Evolutionary conservation across 2,797 vertebrate species (phyloP).

Genomic region (Semotilus atromaculatus): DNA sequence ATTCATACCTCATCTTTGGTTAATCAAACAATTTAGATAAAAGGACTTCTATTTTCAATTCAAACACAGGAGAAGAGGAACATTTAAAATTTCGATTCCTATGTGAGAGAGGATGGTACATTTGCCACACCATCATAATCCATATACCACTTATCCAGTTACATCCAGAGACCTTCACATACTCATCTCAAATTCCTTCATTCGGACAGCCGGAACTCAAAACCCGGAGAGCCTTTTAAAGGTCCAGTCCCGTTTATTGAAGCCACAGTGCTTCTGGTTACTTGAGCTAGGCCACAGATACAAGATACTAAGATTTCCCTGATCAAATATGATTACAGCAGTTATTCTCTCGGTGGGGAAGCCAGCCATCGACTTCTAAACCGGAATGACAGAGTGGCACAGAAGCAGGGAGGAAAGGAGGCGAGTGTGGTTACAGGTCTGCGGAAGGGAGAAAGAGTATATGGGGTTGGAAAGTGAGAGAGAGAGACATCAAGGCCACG

Average conservation of each 20-base stretch:
- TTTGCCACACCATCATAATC: conserved; percentile 19
- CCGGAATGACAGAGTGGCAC: conserved; percentile 29
- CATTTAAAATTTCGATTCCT: not conserved
- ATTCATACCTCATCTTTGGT: conserved; percentile 54
- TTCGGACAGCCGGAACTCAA: conserved; percentile 39
- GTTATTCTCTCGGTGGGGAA: conserved; percentile 20
- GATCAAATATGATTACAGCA: conserved; percentile 52
- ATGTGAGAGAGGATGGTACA: not conserved
- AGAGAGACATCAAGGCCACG: not conserved
- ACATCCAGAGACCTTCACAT: conserved; percentile 29
- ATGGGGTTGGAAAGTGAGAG: not conserved
- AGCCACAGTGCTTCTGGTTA: conserved; percentile 41
- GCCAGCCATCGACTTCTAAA: not conserved
- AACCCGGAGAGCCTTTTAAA: conserved; percentile 35
- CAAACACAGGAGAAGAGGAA: conserved; percentile 43
- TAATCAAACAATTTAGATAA: conserved; percentile 61
- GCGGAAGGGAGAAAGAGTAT: conserved; percentile 25
- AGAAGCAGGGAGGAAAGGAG: conserved; percentile 33
- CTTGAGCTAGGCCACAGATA: conserved; percentile 50
- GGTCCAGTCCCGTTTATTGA: conserved; percentile 16
- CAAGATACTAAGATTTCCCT: conserved; percentile 41
- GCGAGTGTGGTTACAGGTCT: conserved; percentile 34
- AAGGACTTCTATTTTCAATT: conserved; percentile 52
- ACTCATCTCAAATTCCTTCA: conserved; percentile 45
- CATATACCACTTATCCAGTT: conserved; percentile 26